Conservation (phyloP, 1,140 invertebrate species). For the Bombus affinis region DNA sequence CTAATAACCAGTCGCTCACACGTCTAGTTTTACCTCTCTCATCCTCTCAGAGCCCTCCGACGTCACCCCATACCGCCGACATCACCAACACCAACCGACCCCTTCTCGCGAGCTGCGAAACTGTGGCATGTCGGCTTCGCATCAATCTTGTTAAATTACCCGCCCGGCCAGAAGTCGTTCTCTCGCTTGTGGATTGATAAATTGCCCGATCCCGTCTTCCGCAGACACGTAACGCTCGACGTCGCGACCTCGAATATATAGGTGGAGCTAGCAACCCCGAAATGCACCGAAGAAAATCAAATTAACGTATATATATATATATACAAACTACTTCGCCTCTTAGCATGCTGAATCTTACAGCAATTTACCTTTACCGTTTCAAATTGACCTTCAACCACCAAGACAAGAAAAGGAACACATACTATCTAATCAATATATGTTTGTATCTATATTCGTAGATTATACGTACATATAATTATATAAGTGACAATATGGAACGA, state of each 20-base stretch:
- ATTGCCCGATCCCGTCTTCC: slow-evolving; percentile 79
- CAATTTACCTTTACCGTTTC: slow-evolving; percentile 20
- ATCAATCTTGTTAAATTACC: slow-evolving; percentile 83
- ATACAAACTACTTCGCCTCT: slow-evolving; percentile 43
- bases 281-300: slow-evolving; percentile 77
- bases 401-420: too few species aligned
- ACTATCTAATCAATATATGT: too few species aligned
- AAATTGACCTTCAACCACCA: background rate
- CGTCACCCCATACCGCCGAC: slow-evolving; percentile 55
- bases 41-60: slow-evolving; percentile 47
- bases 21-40: slow-evolving; percentile 68
- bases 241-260: slow-evolving; percentile 63
- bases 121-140: slow-evolving; percentile 80
- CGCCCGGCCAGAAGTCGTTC: slow-evolving; percentile 79
- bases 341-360: slow-evolving; percentile 35
- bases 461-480: too few species aligned
- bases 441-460: too few species aligned
- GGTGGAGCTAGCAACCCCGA: slow-evolving; percentile 46
- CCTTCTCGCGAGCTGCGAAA: slow-evolving; percentile 72
- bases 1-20: slow-evolving; percentile 79
- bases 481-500: too few species aligned
- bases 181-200: slow-evolving; percentile 80
- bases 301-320: slow-evolving; percentile 67
- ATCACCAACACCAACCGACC: slow-evolving; percentile 53
- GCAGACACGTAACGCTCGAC: slow-evolving; percentile 77